phyloP scores from a whole-genome alignment of 2,797 vertebrate species.

The Ptychobarbus kaznakovi region DNA sequence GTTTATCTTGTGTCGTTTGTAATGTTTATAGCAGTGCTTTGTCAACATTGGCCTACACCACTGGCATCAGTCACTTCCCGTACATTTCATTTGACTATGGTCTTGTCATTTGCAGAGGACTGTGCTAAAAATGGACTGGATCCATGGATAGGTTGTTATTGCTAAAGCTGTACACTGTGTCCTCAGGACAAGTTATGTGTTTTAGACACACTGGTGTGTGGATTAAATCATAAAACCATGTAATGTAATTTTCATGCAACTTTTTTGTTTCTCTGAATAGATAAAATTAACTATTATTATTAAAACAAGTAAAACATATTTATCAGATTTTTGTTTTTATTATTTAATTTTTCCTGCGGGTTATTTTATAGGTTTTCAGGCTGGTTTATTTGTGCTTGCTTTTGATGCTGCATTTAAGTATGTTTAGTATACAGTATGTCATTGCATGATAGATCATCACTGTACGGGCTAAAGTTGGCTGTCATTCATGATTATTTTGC shows the following conservation, averaged over 20 bases:
- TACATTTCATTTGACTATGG: background rate
- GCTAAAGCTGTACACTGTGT: slow-evolving; percentile 15
- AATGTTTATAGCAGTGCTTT: slow-evolving; percentile 7
- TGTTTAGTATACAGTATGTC: background rate
- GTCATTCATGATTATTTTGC: slow-evolving; percentile 30
- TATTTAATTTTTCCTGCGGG: too few relatives aligned
- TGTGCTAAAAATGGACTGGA: slow-evolving; percentile 25
- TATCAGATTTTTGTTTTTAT: background rate
- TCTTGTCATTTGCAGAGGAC: background rate
- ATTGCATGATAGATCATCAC: slow-evolving; percentile 13
- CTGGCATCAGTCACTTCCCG: background rate
- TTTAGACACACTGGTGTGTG: background rate
- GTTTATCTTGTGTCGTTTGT: background rate
- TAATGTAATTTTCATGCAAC: background rate
- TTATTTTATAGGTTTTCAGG: background rate
- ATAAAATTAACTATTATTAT: background rate
- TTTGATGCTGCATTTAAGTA: background rate
- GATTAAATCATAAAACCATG: background rate
- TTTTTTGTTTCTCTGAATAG: background rate
- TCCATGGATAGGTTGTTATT: slow-evolving; percentile 10
- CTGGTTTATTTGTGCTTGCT: background rate
- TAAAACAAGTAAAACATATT: background rate
- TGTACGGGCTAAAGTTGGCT: background rate
- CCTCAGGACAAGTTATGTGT: background rate
- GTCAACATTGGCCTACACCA: background rate